Percentiles rank a stretch among this genome's conserved stretches.
phyloP scores from a whole-genome alignment of 2,797 vertebrate genomes.

The Crypturellus tataupa region DNA sequence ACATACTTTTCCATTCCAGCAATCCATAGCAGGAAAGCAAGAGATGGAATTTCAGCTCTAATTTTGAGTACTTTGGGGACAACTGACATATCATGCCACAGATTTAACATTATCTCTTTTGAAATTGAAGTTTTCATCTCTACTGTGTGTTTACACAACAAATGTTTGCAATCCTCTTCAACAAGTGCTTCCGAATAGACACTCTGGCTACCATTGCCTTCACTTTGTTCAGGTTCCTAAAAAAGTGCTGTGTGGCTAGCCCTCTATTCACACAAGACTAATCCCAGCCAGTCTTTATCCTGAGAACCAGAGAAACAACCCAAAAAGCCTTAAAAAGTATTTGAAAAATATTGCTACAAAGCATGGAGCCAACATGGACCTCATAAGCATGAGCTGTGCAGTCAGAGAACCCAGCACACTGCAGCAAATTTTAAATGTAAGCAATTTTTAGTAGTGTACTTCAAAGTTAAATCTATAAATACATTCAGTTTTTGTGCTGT shows the following conservation, averaged over 20 bases:
- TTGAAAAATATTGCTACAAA: not conserved
- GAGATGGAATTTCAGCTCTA: not conserved
- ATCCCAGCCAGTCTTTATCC: not conserved
- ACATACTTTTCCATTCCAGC: not conserved
- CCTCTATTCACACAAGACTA: not conserved
- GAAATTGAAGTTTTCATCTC: not conserved
- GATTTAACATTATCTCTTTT: not conserved
- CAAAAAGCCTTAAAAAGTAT: not conserved
- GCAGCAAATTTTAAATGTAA: not conserved
- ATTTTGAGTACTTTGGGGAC: not conserved
- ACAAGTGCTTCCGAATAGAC: not conserved
- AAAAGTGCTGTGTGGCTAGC: not conserved
- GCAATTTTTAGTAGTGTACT: not conserved
- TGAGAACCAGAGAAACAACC: not conserved
- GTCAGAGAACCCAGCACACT: not conserved
- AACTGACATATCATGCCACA: not conserved
- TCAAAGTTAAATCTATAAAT: not conserved
- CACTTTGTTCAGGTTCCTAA: not conserved
- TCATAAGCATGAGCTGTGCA: accelerated
- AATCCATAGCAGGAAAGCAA: not conserved
- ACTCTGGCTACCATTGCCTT: not conserved
- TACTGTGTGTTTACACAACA: not conserved
- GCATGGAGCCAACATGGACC: not conserved
- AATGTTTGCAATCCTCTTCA: not conserved
- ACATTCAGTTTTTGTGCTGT: not conserved